Percentiles rank a stretch among this genome's conserved stretches.
Conservation (phyloP, 1,140 invertebrate genomes). For the Magallana gigas region DNA sequence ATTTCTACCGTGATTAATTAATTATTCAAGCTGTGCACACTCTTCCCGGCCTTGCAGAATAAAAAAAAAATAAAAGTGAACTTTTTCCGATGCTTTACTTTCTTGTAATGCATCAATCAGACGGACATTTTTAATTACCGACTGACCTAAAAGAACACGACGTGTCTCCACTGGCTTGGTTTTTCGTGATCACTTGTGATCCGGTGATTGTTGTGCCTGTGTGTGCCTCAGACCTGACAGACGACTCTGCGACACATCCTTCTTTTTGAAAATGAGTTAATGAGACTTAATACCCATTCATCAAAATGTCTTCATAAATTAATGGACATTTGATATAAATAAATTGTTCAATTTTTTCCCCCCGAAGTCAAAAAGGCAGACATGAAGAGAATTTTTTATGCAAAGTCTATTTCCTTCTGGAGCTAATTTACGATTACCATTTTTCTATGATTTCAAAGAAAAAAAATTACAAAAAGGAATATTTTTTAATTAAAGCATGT, state of each 20-base stretch:
- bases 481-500: too few relatives aligned
- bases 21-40: too few relatives aligned
- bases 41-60: too few relatives aligned
- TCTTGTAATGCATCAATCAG: constrained; percentile 1
- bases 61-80: too few relatives aligned
- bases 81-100: background rate
- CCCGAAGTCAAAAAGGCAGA: background rate
- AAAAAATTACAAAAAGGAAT: too few relatives aligned
- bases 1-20: too few relatives aligned
- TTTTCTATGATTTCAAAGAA: too few relatives aligned
- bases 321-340: constrained; percentile 1
- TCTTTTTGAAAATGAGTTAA: constrained; percentile 8
- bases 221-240: background rate
- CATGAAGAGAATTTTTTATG: background rate
- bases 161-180: background rate
- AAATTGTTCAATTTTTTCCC: background rate
- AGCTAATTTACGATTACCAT: background rate
- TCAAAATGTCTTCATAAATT: background rate
- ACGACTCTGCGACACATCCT: background rate
- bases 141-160: constrained; percentile 5
- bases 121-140: background rate
- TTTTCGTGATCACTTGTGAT: background rate
- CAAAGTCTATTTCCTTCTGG: background rate
- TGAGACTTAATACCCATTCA: background rate
- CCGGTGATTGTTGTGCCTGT: background rate